These are phyloP conservation scores for Trichosurus vulpecula DNA, from an alignment of 2,797 vertebrate species.

Conservation along the genomic window DNA sequence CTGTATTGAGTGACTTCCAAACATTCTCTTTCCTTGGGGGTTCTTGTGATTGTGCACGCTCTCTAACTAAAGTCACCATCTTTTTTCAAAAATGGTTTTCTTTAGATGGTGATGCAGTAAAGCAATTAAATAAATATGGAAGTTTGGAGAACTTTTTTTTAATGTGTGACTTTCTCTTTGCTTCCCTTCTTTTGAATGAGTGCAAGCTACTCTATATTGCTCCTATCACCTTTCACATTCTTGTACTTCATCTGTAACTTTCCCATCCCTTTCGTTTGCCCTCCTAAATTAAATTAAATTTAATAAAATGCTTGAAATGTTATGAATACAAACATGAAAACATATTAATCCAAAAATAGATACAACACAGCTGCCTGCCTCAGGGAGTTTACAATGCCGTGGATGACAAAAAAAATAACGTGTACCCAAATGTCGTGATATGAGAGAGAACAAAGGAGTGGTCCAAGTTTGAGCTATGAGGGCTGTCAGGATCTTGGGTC, in stretches of 20 bases:
- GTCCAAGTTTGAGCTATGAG: background rate
- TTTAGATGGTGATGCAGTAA: too few relatives aligned
- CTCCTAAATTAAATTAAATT: background rate
- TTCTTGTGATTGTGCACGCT: background rate
- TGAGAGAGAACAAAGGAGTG: background rate
- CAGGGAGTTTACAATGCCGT: background rate
- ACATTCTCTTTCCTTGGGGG: background rate
- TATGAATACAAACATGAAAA: background rate
- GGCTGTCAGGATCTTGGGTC: background rate
- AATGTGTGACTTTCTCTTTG: background rate
- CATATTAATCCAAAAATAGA: background rate
- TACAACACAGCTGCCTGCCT: background rate
- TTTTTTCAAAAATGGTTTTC: constrained; percentile 3
- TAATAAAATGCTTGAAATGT: background rate
- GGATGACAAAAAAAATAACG: background rate
- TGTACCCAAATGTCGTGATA: background rate
- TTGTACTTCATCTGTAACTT: background rate
- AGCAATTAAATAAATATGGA: background rate
- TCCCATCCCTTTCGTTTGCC: background rate
- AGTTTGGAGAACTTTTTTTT: background rate
- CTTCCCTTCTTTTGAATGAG: background rate
- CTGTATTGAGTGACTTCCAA: background rate
- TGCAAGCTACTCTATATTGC: background rate
- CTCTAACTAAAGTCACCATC: background rate
- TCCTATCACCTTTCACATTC: background rate